A percentile compares a stretch with the other conserved stretches of the same genome.
Evolutionary conservation across 2,797 vertebrate genomes (phyloP).

Genomic region (Aplochiton taeniatus): DNA sequence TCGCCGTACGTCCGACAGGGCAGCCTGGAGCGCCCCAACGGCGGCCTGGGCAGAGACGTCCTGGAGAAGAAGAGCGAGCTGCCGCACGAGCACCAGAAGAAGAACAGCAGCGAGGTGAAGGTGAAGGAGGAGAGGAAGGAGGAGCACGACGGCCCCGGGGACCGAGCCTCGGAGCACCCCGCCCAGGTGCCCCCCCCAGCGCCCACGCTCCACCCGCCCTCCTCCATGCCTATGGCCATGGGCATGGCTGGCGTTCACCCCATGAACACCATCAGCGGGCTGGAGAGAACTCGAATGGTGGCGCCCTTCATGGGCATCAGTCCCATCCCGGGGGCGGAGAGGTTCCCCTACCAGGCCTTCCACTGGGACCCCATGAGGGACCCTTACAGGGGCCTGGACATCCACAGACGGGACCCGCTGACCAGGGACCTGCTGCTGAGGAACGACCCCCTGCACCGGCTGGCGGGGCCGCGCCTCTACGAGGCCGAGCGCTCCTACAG

Average conservation of each 20-base stretch:
- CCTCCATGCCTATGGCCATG: constrained; percentile 86
- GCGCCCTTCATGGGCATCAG: constrained; percentile 97
- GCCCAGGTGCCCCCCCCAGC: constrained; percentile 57
- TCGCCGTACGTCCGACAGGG: constrained; percentile 87
- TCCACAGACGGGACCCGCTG: constrained; percentile 91
- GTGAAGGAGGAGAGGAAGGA: constrained; percentile 97
- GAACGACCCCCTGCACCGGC: constrained; percentile 89
- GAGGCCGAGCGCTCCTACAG: constrained; percentile 92
- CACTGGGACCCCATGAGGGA: constrained; percentile 98
- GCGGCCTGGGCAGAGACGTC: constrained; percentile 82
- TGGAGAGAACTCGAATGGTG: constrained; percentile 97
- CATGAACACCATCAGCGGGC: constrained; percentile 87
- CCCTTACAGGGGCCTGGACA: constrained; percentile 91
- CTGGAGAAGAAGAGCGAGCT: constrained; percentile 83
- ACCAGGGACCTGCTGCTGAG: constrained; percentile 90
- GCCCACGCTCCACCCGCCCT: constrained; percentile 77
- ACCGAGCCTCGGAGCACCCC: constrained; percentile 72
- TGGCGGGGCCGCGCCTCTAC: constrained; percentile 84
- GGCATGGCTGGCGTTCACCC: constrained; percentile 90
- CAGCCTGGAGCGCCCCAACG: constrained; percentile 82
- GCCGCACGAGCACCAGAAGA: constrained; percentile 87
- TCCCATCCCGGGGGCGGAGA: constrained; percentile 90
- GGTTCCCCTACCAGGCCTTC: constrained; percentile 94
- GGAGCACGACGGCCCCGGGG: constrained; percentile 84
- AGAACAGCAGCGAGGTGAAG: constrained; percentile 83